A percentile compares a stretch with the other conserved stretches of the same genome.
phyloP scores from a whole-genome alignment of 2,888 invertebrate genomes.

The Limnephilus auricula region DNA sequence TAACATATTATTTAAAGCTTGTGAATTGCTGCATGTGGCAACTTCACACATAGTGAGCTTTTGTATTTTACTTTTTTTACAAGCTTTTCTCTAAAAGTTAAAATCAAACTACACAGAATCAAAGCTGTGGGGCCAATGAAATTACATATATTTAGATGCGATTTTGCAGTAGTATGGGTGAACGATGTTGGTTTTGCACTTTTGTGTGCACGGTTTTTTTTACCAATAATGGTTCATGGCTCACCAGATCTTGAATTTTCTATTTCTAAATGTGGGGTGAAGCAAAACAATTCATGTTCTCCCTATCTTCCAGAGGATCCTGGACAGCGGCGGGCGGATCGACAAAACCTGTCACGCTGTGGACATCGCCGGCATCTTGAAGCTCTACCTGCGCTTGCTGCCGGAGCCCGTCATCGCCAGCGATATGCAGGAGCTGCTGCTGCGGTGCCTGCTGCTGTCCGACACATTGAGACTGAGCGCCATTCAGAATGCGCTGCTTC shows the following conservation, averaged over 20 bases:
- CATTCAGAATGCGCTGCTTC: conserved; percentile 81
- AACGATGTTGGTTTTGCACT: too few species aligned
- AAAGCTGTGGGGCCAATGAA: too few species aligned
- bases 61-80: too few species aligned
- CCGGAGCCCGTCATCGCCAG: conserved; percentile 87
- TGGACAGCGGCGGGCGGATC: conserved; percentile 85
- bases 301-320: conserved; percentile 75
- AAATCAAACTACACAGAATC: too few species aligned
- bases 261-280: not conserved
- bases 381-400: conserved; percentile 89
- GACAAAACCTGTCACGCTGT: conserved; percentile 86
- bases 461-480: conserved; percentile 81
- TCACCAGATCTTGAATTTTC: not conserved
- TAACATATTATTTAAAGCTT: too few species aligned
- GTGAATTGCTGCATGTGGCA: too few species aligned
- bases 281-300: not conserved
- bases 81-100: too few species aligned
- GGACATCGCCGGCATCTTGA: conserved; percentile 91
- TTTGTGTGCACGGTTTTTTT: too few species aligned
- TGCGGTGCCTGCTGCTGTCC: conserved; percentile 81
- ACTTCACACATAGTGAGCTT: too few species aligned
- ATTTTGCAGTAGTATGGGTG: too few species aligned
- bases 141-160: too few species aligned
- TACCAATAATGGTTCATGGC: too few species aligned
- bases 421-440: conserved; percentile 85